phyloP scores from a whole-genome alignment of 2,797 vertebrate species.

The Liasis olivaceus region DNA sequence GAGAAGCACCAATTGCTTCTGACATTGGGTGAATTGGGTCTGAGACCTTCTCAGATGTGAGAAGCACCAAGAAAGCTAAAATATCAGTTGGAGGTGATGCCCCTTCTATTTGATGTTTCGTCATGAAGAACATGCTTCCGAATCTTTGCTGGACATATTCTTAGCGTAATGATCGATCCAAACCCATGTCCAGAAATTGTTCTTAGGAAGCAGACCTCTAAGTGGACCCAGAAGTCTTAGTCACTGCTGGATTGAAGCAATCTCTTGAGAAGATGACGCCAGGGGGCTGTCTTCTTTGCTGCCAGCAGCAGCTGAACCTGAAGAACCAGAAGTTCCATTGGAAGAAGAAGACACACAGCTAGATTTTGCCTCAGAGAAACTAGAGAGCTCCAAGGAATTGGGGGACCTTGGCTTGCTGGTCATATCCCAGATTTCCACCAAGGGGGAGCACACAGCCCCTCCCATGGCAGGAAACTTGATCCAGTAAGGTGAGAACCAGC shows the following conservation, averaged over 20 bases:
- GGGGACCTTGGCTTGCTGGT: constrained; percentile 51
- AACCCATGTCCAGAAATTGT: no score
- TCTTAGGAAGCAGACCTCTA: background rate
- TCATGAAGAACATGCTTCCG: no score
- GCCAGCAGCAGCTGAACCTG: constrained; percentile 74
- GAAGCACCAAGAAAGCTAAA: no score
- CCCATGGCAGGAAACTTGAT: constrained; percentile 54
- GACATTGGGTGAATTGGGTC: background rate
- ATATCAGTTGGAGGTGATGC: background rate
- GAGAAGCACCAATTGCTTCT: no score
- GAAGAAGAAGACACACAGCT: constrained; percentile 72
- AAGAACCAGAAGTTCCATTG: constrained; percentile 71
- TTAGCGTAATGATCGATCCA: background rate
- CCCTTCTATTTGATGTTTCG: background rate
- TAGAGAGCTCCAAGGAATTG: constrained; percentile 69
- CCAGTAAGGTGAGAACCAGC: background rate
- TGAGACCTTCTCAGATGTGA: no score
- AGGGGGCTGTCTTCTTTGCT: constrained; percentile 68
- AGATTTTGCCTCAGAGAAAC: constrained; percentile 64
- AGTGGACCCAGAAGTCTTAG: background rate
- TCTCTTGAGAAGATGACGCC: constrained; percentile 63
- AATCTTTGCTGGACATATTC: background rate
- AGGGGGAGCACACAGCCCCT: constrained; percentile 74
- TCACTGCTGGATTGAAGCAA: constrained; percentile 40
- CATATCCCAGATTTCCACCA: constrained; percentile 74